Base-by-base conservation (phyloP, 2,888 invertebrate genomes). In the Globia sparganii region DNA sequence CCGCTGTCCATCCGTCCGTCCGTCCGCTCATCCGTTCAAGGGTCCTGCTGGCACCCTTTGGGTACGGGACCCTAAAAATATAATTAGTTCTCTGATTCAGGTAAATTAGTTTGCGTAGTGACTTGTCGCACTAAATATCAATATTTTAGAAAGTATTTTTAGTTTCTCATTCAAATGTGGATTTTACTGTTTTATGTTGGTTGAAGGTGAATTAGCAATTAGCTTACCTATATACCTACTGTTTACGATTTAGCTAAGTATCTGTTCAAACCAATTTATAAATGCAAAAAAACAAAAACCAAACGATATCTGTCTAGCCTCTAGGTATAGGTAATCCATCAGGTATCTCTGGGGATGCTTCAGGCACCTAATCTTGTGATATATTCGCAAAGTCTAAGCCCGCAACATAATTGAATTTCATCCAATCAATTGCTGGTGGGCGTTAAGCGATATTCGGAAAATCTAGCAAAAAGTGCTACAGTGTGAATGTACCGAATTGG, bases 381-480 rank as follows among this genome's bases (percentile, higher is more conserved):
- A 73, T 78, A 78, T 80, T 80, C 34, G 5, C 28, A 31, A 71
- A 65, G 15, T 13, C 18, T 64, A 34, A 64, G 64, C 46, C 58
- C 11, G 31, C 34, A 34, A 71, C 83, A 76, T 88, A 88, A 90
- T 88, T 87, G 86, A 83, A 83, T 85, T 90, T 85, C 83, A 78
- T 83, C 84, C 84, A 87, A 90, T 90, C 89, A 85, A 89, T 87
- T 85, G 78, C 76, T 62, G 46, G 70, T 70, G 64, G 46, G 34
- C 70, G 66, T 68, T 74, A 62, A 21, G 72, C 40, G 78, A 81
- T 67, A 75, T 75, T 75, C 65, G 66, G 37, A 46, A 68, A 68
- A 59, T 37, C 46, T 65, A 31, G 76, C 78, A 86, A 86, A 84
- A 84, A 76, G 61, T 72, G 72, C 62, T 46, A 67, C 67, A 58